A percentile compares a stretch with the other conserved stretches of the same genome.
phyloP scores from a whole-genome alignment of 2,888 invertebrate genomes.

The Alloscopus bannaensis region DNA sequence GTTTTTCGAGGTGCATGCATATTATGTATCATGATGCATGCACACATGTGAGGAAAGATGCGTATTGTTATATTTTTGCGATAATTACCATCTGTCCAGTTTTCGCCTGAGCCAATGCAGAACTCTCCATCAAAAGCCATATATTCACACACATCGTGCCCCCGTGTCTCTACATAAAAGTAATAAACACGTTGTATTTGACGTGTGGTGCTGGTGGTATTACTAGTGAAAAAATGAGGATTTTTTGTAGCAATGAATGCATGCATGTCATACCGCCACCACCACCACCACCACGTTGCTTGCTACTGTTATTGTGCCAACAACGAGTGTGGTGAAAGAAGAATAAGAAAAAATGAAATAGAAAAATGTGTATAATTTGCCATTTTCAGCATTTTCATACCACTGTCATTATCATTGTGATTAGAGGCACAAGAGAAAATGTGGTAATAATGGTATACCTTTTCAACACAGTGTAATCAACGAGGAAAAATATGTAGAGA shows the following conservation, averaged over 20 bases:
- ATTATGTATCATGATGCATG: constrained; percentile 15
- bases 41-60: constrained; percentile 6
- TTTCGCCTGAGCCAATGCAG: too few species aligned
- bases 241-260: constrained; percentile 11
- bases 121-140: too few species aligned
- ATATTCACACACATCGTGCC: constrained; percentile 18
- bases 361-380: constrained; percentile 46
- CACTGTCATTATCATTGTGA: constrained; percentile 21
- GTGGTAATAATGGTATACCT: constrained; percentile 12
- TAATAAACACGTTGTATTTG: too few species aligned
- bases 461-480: constrained; percentile 15
- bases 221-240: too few species aligned
- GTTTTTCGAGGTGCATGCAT: background rate
- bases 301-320: constrained; percentile 1
- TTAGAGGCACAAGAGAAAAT: constrained; percentile 26
- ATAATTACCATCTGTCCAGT: constrained; percentile 62
- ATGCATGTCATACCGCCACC: background rate
- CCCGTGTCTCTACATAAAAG: too few species aligned
- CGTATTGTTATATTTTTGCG: constrained; percentile 28
- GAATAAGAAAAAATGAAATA: too few species aligned
- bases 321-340: too few species aligned
- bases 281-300: constrained; percentile 18
- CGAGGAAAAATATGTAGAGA: too few species aligned
- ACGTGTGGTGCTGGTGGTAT: too few species aligned
- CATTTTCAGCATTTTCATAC: constrained; percentile 30